A percentile compares a stretch with the other conserved stretches of the same genome.
phyloP scores from a whole-genome alignment of 2,113 vertebrate species.

The Antechinus flavipes region DNA sequence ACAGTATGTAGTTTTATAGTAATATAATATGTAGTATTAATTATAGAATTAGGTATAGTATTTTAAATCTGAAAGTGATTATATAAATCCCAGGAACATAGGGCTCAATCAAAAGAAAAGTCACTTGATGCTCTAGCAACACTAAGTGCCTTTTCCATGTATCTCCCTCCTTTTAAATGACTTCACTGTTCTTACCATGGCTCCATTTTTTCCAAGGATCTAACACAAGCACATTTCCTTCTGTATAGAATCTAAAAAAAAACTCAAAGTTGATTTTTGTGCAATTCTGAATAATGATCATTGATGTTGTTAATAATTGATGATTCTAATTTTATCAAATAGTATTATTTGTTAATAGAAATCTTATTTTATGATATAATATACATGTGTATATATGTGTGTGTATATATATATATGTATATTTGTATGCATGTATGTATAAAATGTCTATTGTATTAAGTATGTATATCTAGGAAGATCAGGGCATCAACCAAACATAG shows the following conservation, averaged over 20 bases:
- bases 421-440: neutral
- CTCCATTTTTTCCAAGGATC: neutral
- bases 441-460: neutral
- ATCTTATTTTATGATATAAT: neutral
- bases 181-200: too few relatives aligned
- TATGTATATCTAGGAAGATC: neutral
- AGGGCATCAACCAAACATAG: neutral
- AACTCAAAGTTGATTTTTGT: neutral
- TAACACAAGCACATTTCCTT: neutral
- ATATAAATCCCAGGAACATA: neutral
- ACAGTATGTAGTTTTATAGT: too few relatives aligned
- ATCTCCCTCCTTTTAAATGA: too few relatives aligned
- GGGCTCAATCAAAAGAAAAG: neutral
- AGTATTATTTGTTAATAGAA: neutral
- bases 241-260: neutral
- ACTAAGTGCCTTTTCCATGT: neutral
- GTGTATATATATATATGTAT: neutral
- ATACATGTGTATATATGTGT: neutral
- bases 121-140: neutral
- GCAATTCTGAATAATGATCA: neutral
- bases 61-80: neutral
- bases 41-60: too few relatives aligned
- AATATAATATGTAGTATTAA: too few relatives aligned
- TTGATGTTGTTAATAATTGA: neutral
- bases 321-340: neutral